phyloP scores from a whole-genome alignment of 2,113 vertebrate genomes.

The Monarcha castaneiventris region DNA sequence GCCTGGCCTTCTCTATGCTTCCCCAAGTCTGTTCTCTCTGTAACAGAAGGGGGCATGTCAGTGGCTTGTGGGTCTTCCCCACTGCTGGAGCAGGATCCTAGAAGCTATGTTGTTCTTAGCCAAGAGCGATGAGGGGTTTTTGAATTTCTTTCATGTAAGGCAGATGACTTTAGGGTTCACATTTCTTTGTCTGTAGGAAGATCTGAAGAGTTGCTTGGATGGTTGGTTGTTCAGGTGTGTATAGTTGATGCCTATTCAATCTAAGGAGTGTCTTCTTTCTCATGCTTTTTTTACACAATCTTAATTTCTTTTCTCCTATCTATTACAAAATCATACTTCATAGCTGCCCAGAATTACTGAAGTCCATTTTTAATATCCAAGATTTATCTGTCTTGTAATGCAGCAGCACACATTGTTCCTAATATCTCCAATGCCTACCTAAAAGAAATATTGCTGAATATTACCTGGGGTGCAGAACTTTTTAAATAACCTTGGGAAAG shows the following conservation, averaged over 20 bases:
- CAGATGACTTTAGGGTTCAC: neutral
- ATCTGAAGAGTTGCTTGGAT: neutral
- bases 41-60: neutral
- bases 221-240: neutral
- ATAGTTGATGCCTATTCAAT: neutral
- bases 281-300: neutral
- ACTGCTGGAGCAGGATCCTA: neutral
- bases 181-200: neutral
- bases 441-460: neutral
- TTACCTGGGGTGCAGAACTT: neutral
- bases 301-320: neutral
- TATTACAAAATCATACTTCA: neutral
- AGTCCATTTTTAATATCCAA: neutral
- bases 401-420: neutral
- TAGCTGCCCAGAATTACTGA: neutral
- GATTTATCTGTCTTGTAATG: neutral
- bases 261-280: neutral
- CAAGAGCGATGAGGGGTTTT: fast-evolving
- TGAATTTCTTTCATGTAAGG: neutral
- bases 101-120: neutral
- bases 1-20: fast-evolving
- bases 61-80: neutral
- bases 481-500: neutral
- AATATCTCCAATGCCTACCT: neutral
- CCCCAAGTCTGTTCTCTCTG: neutral